Conservation (phyloP, 2,113 vertebrate species). For the Dromas ardeola region DNA sequence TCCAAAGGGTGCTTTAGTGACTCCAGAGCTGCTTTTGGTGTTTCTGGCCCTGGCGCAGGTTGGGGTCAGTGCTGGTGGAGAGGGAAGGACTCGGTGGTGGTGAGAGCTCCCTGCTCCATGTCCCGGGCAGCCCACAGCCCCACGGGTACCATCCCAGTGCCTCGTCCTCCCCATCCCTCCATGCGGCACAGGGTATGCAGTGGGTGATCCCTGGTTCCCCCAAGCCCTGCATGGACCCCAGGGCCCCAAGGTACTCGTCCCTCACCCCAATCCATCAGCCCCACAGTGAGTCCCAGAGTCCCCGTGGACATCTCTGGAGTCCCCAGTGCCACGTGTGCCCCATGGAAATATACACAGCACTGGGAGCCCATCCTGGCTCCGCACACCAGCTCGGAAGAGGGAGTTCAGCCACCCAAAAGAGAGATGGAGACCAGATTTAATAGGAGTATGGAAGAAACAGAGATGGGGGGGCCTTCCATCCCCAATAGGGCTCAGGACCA, state of each 20-base stretch:
- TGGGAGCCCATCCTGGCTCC: not conserved
- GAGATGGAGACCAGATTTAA: not conserved
- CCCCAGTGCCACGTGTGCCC: not conserved
- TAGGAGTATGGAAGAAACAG: not conserved
- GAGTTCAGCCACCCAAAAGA: not conserved
- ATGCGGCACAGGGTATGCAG: no score
- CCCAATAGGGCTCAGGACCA: not conserved
- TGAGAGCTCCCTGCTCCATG: not conserved
- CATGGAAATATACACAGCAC: not conserved
- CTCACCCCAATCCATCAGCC: not conserved
- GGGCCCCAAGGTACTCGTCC: not conserved
- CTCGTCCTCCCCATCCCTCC: not conserved
- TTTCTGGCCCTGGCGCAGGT: not conserved
- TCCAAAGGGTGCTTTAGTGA: not conserved
- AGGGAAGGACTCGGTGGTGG: not conserved
- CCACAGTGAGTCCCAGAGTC: not conserved
- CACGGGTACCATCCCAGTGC: not conserved
- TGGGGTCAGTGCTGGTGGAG: not conserved
- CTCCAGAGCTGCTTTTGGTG: not conserved
- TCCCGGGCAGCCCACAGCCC: accelerated
- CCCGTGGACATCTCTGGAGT: not conserved
- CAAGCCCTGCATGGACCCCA: not conserved
- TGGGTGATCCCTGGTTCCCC: not conserved
- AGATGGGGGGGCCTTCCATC: not conserved
- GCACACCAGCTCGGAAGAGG: not conserved